Conservation (phyloP, 2,113 vertebrate species). For the Peromyscus leucopus region DNA sequence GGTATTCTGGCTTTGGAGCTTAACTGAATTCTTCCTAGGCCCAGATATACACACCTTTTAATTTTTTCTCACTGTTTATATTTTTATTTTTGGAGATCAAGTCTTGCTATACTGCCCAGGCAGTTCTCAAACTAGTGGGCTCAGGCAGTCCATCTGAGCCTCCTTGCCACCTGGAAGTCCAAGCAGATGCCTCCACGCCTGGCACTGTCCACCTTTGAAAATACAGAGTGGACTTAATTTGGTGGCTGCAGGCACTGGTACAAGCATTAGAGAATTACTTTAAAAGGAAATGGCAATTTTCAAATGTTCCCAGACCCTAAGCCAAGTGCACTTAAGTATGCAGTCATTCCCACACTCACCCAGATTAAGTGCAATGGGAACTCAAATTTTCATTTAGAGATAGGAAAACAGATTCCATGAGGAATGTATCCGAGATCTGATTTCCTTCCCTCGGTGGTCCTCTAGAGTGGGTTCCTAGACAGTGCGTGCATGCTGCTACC, state of each 20-base stretch:
- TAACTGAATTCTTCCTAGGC: background rate
- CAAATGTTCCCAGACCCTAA: background rate
- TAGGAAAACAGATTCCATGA: background rate
- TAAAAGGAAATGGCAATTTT: background rate
- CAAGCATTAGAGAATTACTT: background rate
- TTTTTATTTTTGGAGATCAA: background rate
- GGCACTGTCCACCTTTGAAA: background rate
- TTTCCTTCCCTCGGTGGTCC: background rate
- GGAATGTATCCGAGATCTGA: background rate
- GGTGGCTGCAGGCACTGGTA: background rate
- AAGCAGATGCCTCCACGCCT: background rate
- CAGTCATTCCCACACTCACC: background rate
- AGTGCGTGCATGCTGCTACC: fast-evolving
- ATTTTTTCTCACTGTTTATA: background rate
- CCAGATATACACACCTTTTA: background rate
- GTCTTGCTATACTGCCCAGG: background rate
- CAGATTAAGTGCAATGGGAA: background rate
- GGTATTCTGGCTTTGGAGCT: background rate
- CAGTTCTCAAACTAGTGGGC: background rate
- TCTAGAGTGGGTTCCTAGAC: fast-evolving
- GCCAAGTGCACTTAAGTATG: background rate
- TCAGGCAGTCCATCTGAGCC: background rate
- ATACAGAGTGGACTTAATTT: background rate
- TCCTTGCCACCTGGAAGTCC: background rate
- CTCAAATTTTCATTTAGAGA: background rate